Evolutionary conservation across 2,113 vertebrate species (phyloP).

Genomic region (Physeter macrocephalus): DNA sequence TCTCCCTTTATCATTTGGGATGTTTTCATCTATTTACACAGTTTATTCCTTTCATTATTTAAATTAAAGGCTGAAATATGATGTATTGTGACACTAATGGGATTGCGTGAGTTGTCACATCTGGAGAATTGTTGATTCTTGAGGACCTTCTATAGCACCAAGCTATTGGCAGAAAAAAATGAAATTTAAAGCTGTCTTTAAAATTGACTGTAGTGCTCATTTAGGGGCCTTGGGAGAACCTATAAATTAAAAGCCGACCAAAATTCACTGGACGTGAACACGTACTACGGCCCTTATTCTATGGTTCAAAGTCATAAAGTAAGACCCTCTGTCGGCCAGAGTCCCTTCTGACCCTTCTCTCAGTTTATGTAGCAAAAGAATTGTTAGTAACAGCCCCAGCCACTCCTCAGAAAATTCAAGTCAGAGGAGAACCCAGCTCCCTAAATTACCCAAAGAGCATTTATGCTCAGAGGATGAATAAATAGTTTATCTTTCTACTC

Average conservation of each 20-base stretch:
- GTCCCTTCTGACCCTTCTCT: not conserved
- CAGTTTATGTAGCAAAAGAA: not conserved
- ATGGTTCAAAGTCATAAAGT: not conserved
- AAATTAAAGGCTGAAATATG: not conserved
- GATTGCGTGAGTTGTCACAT: not conserved
- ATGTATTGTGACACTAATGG: not conserved
- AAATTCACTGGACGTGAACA: not conserved
- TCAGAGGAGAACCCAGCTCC: not conserved
- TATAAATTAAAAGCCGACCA: not conserved
- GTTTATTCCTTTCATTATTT: not conserved
- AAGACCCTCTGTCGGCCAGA: not conserved
- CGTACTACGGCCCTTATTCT: not conserved
- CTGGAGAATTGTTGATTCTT: not conserved
- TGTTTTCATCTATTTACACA: constrained; percentile 1
- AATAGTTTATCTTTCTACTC: not conserved
- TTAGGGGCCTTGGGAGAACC: not conserved
- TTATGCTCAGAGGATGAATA: not conserved
- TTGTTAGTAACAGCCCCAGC: not conserved
- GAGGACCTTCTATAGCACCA: not conserved
- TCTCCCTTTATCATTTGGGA: not conserved
- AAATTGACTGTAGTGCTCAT: not conserved
- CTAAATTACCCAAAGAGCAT: not conserved
- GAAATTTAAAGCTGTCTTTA: not conserved
- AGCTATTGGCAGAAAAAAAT: not conserved
- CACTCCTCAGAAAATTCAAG: not conserved